phyloP scores from a whole-genome alignment of 2,888 invertebrate genomes.

The Ophion obscuratus region DNA sequence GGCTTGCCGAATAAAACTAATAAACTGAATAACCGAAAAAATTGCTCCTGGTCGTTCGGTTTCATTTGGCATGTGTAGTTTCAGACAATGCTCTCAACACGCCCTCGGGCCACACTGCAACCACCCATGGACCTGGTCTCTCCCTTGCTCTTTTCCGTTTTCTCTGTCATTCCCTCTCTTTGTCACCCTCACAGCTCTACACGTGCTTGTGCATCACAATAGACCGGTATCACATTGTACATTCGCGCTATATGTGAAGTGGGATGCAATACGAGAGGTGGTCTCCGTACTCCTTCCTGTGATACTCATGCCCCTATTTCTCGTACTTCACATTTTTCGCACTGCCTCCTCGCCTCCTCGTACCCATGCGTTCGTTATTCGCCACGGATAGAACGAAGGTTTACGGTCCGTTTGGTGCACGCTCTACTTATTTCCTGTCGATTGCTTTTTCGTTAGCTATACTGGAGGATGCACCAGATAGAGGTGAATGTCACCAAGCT shows the following conservation, averaged over 20 bases:
- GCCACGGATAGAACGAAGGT: constrained; percentile 65
- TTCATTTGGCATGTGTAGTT: constrained; percentile 74
- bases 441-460: too few species aligned
- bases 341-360: constrained; percentile 48
- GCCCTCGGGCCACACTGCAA: constrained; percentile 51
- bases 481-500: too few species aligned
- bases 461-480: too few species aligned
- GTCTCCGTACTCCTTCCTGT: not conserved
- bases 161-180: constrained; percentile 23
- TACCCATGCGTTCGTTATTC: constrained; percentile 76
- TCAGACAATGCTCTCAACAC: constrained; percentile 68
- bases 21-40: constrained; percentile 80
- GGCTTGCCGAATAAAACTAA: constrained; percentile 77
- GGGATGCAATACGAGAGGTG: constrained; percentile 57
- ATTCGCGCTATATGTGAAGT: constrained; percentile 47
- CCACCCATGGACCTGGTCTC: constrained; percentile 57
- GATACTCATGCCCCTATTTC: constrained; percentile 40
- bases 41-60: constrained; percentile 78
- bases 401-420: too few species aligned
- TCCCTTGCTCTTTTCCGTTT: constrained; percentile 48
- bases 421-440: too few species aligned
- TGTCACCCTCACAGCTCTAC: not conserved
- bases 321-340: constrained; percentile 53
- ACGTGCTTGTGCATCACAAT: constrained; percentile 26
- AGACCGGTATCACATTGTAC: constrained; percentile 58